Conservation (phyloP, 1,140 invertebrate genomes). For the Hyles vespertilio region DNA sequence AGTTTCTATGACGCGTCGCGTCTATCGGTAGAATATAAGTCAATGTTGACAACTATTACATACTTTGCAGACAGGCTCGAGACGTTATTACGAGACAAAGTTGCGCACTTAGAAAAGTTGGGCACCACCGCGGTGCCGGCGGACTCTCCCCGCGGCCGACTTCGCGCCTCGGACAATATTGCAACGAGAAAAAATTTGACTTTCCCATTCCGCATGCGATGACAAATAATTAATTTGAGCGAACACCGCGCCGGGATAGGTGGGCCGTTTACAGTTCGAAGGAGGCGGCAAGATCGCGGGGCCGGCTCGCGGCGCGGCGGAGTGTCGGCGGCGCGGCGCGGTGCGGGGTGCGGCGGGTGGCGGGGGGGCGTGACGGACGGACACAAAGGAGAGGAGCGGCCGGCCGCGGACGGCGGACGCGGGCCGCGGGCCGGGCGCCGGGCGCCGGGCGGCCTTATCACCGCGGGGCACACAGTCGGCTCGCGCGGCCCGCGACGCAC, state of each 20-base stretch:
- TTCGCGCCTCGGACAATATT: slow-evolving; percentile 9
- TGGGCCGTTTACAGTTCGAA: slow-evolving; percentile 37
- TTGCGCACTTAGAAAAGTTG: slow-evolving; percentile 47
- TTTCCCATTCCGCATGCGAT: slow-evolving; percentile 21
- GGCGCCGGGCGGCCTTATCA: slow-evolving; percentile 54
- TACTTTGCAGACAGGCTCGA: slow-evolving; percentile 44
- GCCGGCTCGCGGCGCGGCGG: slow-evolving; percentile 21
- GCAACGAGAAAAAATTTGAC: neutral
- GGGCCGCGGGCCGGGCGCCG: slow-evolving; percentile 52
- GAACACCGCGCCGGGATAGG: slow-evolving; percentile 64
- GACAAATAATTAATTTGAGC: slow-evolving; percentile 61
- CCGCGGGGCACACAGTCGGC: slow-evolving; percentile 52
- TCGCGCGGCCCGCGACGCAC: slow-evolving; percentile 55
- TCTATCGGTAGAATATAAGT: no score
- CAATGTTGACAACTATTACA: slow-evolving; percentile 35
- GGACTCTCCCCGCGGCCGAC: slow-evolving; percentile 7
- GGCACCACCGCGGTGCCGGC: slow-evolving; percentile 13
- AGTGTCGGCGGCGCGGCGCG: slow-evolving; percentile 13
- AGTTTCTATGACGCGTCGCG: no score
- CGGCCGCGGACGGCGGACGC: slow-evolving; percentile 49
- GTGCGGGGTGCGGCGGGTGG: slow-evolving; percentile 24
- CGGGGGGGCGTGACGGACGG: slow-evolving; percentile 40
- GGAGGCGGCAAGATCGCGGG: slow-evolving; percentile 28
- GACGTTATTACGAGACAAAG: slow-evolving; percentile 49
- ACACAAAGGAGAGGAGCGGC: slow-evolving; percentile 68